phyloP scores from a whole-genome alignment of 2,113 vertebrate genomes.

The Tretioscincus oriximinensis region DNA sequence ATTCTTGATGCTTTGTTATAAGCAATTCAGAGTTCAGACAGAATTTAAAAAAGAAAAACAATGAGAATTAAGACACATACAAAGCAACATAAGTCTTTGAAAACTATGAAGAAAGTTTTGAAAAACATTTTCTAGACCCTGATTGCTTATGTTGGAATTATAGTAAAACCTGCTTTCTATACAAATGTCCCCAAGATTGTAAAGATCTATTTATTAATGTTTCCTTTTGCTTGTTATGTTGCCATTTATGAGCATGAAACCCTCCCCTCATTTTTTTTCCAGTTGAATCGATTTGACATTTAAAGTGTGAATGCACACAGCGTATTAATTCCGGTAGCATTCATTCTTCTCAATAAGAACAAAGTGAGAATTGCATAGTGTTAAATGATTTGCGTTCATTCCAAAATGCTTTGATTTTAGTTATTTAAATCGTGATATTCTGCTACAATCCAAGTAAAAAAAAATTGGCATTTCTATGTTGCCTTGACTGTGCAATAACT shows the following conservation, averaged over 20 bases:
- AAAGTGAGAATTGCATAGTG: no score
- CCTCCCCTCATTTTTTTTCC: no score
- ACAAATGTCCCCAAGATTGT: not conserved
- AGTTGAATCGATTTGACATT: no score
- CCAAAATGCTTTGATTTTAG: not conserved
- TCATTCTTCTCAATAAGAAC: not conserved
- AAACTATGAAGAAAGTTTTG: not conserved
- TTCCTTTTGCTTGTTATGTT: not conserved
- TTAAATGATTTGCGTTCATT: not conserved
- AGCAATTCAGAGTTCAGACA: no score
- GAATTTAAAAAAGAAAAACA: no score
- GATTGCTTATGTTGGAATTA: not conserved
- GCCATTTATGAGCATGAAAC: not conserved
- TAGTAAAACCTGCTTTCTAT: not conserved
- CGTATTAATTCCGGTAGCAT: not conserved
- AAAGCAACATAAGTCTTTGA: not conserved
- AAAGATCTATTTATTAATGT: not conserved
- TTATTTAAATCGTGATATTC: not conserved
- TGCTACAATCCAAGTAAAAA: no score
- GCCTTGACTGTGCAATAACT: not conserved
- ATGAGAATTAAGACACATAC: not conserved
- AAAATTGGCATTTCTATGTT: not conserved
- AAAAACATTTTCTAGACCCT: not conserved
- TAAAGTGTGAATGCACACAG: not conserved
- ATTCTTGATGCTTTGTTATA: no score